Evolutionary conservation across 2,888 invertebrate genomes (phyloP).

Genomic region (Zonitis immaculata): DNA sequence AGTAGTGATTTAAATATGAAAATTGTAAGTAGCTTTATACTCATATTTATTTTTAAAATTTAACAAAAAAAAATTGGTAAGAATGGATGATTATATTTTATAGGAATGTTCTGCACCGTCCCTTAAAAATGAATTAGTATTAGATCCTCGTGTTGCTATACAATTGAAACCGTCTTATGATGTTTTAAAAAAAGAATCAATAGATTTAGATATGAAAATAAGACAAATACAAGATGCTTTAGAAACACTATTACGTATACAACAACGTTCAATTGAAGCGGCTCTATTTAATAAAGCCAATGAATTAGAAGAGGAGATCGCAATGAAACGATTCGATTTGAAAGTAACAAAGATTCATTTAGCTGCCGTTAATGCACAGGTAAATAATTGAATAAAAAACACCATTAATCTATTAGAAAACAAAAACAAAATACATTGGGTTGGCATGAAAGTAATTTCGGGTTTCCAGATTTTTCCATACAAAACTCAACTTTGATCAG

Average conservation of each 20-base stretch:
- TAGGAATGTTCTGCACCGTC: conserved; percentile 70
- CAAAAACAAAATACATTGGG: no score
- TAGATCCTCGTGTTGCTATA: conserved; percentile 68
- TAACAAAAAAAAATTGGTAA: no score
- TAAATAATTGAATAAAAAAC: no score
- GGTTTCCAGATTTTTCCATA: no score
- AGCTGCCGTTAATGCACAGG: conserved; percentile 87
- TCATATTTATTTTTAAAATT: not conserved
- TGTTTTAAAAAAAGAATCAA: conserved; percentile 75
- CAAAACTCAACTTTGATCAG: no score
- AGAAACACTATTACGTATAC: conserved; percentile 76
- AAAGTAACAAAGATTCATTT: conserved; percentile 87
- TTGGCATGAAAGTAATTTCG: no score
- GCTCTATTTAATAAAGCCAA: conserved; percentile 89
- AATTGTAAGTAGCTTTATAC: not conserved
- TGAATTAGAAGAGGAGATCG: conserved; percentile 93
- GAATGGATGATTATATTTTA: conserved; percentile 13
- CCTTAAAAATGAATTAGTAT: conserved; percentile 77
- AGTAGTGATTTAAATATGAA: not conserved
- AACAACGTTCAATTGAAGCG: conserved; percentile 71
- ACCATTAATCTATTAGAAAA: no score
- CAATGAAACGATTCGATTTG: conserved; percentile 89
- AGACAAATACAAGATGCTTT: conserved; percentile 83
- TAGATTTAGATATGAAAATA: conserved; percentile 80
- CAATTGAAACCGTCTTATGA: conserved; percentile 72